Conservation (phyloP, 2,797 vertebrate genomes). For the Poecilia gillii region DNA sequence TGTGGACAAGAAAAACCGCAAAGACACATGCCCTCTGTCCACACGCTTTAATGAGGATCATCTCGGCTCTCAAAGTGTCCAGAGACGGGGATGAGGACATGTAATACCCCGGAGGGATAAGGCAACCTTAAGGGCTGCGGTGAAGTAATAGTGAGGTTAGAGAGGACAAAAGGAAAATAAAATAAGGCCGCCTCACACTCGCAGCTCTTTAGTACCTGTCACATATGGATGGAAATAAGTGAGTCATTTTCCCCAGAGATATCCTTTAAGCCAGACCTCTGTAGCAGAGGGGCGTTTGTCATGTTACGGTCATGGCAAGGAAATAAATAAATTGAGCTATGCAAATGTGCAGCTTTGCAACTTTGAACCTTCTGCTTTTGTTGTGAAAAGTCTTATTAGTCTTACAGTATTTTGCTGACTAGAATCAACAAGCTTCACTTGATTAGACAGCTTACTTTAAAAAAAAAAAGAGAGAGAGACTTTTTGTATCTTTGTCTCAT, state of each 20-base stretch:
- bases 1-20: constrained; percentile 48
- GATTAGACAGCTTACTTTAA: neutral
- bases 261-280: neutral
- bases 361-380: neutral
- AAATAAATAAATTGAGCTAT: neutral
- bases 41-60: constrained; percentile 70
- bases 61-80: constrained; percentile 54
- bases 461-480: neutral
- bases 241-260: neutral
- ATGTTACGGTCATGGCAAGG: neutral
- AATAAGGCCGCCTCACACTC: neutral
- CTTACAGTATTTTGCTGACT: neutral
- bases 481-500: neutral
- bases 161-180: neutral
- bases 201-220: neutral
- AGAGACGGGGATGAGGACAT: constrained; percentile 60
- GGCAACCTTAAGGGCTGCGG: constrained; percentile 40
- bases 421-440: neutral
- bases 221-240: neutral
- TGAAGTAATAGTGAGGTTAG: constrained; percentile 44
- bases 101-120: constrained; percentile 55
- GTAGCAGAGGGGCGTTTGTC: neutral
- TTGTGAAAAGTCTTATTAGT: neutral
- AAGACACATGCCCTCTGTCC: constrained; percentile 60
- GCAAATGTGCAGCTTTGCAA: neutral